Evolutionary conservation across 2,888 invertebrate species (phyloP).

Genomic region (Acanthosepion lycidas): DNA sequence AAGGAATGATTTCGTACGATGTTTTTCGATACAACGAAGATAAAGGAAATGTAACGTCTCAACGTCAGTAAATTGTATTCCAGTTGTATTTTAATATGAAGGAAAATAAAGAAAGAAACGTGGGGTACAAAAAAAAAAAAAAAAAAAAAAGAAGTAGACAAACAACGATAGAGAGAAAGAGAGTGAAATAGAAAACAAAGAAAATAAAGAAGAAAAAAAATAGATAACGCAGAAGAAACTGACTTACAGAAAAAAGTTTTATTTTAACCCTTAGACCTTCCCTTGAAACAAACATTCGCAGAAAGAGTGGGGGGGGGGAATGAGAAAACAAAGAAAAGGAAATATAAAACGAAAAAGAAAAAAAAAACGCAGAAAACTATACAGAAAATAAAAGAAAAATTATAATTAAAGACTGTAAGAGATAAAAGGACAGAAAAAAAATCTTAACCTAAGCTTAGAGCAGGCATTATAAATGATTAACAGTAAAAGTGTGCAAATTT

Average conservation of each 20-base stretch:
- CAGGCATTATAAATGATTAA: neutral
- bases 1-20: slow-evolving; percentile 33
- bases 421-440: neutral
- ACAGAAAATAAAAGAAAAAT: neutral
- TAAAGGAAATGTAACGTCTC: neutral
- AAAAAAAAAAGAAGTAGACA: neutral
- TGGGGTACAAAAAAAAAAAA: neutral
- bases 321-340: neutral
- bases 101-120: neutral
- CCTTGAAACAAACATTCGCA: neutral
- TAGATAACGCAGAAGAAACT: neutral
- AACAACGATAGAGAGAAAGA: neutral
- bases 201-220: neutral
- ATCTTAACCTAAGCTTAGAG: neutral
- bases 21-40: neutral
- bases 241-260: neutral
- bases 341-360: neutral
- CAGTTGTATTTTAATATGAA: neutral
- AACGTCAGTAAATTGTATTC: neutral
- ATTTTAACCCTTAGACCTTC: neutral
- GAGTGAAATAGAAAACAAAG: neutral
- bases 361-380: neutral
- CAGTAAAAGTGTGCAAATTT: neutral
- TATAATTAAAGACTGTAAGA: neutral
- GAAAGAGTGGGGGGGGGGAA: neutral